Evolutionary conservation across 1,140 invertebrate species (phyloP), one percentile per base, ranked within the genome.

Genomic region (Hycleus cichorii): DNA sequence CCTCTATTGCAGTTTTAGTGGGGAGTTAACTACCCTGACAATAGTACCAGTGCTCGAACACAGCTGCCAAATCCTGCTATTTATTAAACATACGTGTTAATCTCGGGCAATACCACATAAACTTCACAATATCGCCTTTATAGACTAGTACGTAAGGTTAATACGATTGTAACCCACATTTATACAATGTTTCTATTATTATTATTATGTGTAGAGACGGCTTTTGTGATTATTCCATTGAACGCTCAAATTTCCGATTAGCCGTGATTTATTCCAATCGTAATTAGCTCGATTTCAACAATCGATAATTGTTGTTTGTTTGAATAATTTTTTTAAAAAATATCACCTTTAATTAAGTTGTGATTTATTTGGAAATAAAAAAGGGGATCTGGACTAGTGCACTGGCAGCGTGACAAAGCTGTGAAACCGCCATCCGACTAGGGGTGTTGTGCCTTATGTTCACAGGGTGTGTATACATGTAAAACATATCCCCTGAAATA

Each of bases 1-100:
- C 18, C 18, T 18, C 18, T 32, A 7, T 32, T 32, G 32, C 32
- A 32, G 7, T 5, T 32, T 32, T 32, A 32, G 32, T 32, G 25
- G 42, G 40, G 39, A 50, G 49, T 55, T 63, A 53, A 61, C 52
- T 59, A 57, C 58, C 60, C 59, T 61, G 60, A 50, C 60, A 58
- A 62, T 62, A 47, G 54, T 40, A 49, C 50, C 49, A 58, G 62
- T 57, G 57, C 62, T 61, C 59, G 59, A 64, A 46, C 47, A 57
- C 58, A 61, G 59, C 59, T 61, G 59, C 59, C 62, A 60, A 64
- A 61, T 64, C 62, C 52, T 49, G 65, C 63, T 67, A 67, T 67
- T 67, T 63, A 63, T 63, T 63, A 63, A 63, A 63, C 60, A 63
- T 63, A 58, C 57, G 60, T 63, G 60, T 63, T 63, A 63, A 63